Percentiles rank a stretch among this genome's conserved stretches.
phyloP scores from a whole-genome alignment of 2,113 vertebrate species.

The Pleuronectes platessa region DNA sequence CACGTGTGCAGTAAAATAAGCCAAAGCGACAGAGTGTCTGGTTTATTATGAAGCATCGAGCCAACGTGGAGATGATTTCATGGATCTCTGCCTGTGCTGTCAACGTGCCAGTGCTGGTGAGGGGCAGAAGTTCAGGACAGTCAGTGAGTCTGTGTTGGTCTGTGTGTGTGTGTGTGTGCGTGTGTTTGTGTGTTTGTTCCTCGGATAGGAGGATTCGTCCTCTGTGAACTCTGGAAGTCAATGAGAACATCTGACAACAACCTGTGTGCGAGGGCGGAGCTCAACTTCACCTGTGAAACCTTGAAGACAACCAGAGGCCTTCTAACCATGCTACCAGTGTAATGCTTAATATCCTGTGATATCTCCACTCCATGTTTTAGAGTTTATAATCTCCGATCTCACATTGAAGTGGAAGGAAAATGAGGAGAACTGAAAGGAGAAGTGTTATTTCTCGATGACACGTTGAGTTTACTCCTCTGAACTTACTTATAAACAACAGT shows the following conservation, averaged over 20 bases:
- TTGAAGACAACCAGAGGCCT: too few relatives aligned
- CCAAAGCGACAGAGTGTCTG: conserved; percentile 45
- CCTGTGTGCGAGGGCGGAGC: too few relatives aligned
- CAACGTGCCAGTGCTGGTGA: conserved; percentile 35
- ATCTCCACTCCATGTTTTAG: not conserved
- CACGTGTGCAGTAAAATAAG: conserved; percentile 16
- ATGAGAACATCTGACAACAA: not conserved
- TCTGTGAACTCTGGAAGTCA: conserved; percentile 35
- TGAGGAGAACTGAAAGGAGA: too few relatives aligned
- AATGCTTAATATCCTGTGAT: too few relatives aligned
- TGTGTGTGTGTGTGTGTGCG: not conserved
- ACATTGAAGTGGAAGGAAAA: too few relatives aligned
- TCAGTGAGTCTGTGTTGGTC: not conserved
- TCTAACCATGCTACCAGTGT: too few relatives aligned
- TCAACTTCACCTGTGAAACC: too few relatives aligned
- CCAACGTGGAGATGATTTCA: conserved; percentile 13
- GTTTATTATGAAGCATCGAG: conserved; percentile 1
- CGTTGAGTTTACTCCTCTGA: too few relatives aligned
- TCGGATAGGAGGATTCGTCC: conserved; percentile 13
- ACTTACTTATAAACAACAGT: too few relatives aligned
- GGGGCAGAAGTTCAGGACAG: not conserved
- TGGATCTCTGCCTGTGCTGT: conserved; percentile 44
- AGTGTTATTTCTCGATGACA: too few relatives aligned
- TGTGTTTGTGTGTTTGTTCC: conserved; percentile 14
- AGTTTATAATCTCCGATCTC: not conserved